Percentiles rank a stretch among this genome's conserved stretches.
phyloP scores from a whole-genome alignment of 1,140 invertebrate species.

The Macrobrachium nipponense region DNA sequence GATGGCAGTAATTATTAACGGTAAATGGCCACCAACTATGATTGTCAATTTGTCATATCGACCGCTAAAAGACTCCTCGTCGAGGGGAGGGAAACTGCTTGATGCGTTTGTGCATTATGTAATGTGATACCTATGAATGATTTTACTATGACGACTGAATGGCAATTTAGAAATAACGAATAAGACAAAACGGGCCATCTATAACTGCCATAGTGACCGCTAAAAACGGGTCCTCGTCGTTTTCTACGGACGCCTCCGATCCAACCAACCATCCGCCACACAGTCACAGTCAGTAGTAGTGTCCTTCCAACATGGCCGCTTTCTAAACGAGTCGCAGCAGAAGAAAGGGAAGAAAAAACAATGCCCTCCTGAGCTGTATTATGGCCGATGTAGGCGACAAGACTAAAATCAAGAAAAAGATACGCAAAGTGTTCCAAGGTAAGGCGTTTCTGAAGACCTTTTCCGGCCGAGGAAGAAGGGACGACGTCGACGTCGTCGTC shows the following conservation, averaged over 20 bases:
- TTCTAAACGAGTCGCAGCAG: not conserved
- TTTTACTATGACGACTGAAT: no score
- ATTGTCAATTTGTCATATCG: not conserved
- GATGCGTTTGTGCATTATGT: no score
- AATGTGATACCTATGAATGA: no score
- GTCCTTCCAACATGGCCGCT: slow-evolving; percentile 46
- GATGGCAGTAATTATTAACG: not conserved
- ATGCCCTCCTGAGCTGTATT: slow-evolving; percentile 48
- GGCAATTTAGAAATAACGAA: no score
- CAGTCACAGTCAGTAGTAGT: no score
- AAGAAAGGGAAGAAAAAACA: slow-evolving; percentile 14
- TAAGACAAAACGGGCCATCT: no score
- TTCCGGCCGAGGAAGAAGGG: no score
- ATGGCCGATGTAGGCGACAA: slow-evolving; percentile 58
- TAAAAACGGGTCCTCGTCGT: not conserved
- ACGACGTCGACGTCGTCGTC: no score
- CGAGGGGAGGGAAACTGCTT: no score
- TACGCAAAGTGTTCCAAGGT: slow-evolving; percentile 44
- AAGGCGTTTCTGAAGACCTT: not conserved
- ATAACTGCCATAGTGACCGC: no score
- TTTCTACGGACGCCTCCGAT: not conserved
- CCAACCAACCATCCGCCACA: no score
- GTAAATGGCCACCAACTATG: not conserved
- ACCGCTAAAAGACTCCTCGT: not conserved
- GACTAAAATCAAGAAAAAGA: slow-evolving; percentile 46